Conservation (phyloP, 1,140 invertebrate species). For the Ctenoplectra terminalis region DNA sequence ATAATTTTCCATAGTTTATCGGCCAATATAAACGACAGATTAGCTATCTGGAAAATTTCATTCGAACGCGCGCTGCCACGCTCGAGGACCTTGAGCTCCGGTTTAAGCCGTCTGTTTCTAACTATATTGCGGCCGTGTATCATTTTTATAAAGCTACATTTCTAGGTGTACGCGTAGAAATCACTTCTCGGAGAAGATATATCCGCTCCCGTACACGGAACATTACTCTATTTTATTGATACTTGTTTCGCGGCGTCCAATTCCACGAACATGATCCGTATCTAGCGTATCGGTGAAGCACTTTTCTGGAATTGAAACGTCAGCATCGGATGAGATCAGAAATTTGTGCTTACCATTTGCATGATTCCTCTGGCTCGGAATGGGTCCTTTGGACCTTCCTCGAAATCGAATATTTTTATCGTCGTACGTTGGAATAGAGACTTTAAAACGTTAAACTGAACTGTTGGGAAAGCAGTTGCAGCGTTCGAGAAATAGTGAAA, state of each 20-base stretch:
- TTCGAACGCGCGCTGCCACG: not conserved
- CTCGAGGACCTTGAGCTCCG: not conserved
- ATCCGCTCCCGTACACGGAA: not conserved
- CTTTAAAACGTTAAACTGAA: not conserved
- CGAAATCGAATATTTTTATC: not conserved
- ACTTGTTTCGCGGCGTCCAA: constrained; percentile 7
- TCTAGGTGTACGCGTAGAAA: not conserved
- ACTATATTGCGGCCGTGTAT: constrained; percentile 10
- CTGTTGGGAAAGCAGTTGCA: not conserved
- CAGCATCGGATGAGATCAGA: not conserved
- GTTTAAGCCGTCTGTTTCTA: not conserved
- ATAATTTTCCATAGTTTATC: not conserved
- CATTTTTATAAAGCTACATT: constrained; percentile 6
- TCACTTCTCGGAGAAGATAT: not conserved
- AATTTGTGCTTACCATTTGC: not conserved
- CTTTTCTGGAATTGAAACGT: constrained; percentile 17
- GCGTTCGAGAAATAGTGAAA: too few species aligned
- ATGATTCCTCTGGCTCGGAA: not conserved
- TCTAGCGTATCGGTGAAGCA: not conserved
- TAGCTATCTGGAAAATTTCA: not conserved
- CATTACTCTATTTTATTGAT: constrained; percentile 20
- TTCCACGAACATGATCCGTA: constrained; percentile 10
- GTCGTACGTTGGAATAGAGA: not conserved
- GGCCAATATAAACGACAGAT: not conserved
- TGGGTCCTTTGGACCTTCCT: not conserved